phyloP scores from a whole-genome alignment of 2,888 invertebrate genomes.

The Hemaris fuciformis region DNA sequence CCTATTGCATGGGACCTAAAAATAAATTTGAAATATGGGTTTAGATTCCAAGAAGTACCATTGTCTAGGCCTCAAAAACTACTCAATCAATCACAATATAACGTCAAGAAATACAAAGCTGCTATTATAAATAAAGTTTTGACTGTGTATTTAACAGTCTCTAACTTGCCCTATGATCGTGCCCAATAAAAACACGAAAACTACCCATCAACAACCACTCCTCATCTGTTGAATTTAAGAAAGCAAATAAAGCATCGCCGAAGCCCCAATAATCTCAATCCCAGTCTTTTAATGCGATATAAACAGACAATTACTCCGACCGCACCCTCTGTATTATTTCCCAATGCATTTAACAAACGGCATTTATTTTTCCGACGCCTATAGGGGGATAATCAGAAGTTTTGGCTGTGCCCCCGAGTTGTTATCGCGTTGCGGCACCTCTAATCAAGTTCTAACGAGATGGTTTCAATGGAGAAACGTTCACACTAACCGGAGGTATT shows the following conservation, averaged over 20 bases:
- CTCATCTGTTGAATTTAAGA: background rate
- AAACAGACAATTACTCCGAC: constrained; percentile 22
- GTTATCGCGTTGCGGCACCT: constrained; percentile 55
- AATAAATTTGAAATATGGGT: too few species aligned
- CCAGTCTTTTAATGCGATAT: background rate
- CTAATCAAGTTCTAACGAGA: constrained; percentile 66
- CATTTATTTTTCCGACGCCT: constrained; percentile 37
- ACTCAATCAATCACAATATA: too few species aligned
- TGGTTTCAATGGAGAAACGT: constrained; percentile 32
- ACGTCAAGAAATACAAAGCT: too few species aligned
- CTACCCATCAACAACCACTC: background rate
- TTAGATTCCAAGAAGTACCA: too few species aligned
- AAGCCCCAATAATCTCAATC: background rate
- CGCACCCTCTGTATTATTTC: constrained; percentile 16
- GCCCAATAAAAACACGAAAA: too few species aligned
- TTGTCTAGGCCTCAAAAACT: too few species aligned
- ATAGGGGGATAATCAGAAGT: constrained; percentile 49
- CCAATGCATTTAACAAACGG: constrained; percentile 14
- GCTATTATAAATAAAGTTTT: too few species aligned
- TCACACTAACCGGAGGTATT: constrained; percentile 28
- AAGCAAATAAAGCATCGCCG: background rate
- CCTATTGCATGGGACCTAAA: too few species aligned
- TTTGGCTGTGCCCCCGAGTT: constrained; percentile 33
- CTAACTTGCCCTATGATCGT: too few species aligned
- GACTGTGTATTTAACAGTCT: too few species aligned